Evolutionary conservation across 1,140 invertebrate species (phyloP).

Genomic region (Palaemon carinicauda): DNA sequence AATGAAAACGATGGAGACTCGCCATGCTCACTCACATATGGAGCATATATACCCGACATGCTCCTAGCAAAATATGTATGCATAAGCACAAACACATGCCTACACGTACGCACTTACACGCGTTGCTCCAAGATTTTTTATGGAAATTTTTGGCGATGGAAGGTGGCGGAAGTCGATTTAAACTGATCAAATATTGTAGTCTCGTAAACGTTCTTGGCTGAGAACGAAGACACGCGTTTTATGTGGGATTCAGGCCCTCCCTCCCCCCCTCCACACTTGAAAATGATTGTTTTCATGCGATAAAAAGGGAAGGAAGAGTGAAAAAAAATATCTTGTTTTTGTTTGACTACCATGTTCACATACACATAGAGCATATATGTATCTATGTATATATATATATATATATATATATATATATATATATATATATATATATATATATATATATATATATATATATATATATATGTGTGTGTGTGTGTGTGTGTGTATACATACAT

Average conservation of each 20-base stretch:
- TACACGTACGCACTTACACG: not conserved
- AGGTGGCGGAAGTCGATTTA: not conserved
- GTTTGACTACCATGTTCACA: not conserved
- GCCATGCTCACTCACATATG: not conserved
- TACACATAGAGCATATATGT: too few species aligned
- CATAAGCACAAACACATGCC: not conserved
- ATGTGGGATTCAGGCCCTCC: too few species aligned
- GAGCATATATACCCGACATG: not conserved
- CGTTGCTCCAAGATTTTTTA: not conserved
- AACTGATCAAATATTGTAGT: not conserved
- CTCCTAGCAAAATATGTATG: too few species aligned
- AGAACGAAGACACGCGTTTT: not conserved
- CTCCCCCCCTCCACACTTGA: too few species aligned
- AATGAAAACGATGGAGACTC: not conserved
- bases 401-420: too few species aligned
- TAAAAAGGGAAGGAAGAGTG: too few species aligned
- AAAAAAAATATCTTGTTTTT: not conserved
- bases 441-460: too few species aligned
- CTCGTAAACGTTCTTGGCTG: not conserved
- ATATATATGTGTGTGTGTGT: not conserved
- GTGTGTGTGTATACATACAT: conserved; percentile 11
- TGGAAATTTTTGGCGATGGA: too few species aligned
- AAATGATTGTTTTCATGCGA: too few species aligned
- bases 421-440: too few species aligned
- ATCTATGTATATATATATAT: too few species aligned